A percentile compares a stretch with the other conserved stretches of the same genome.
These are phyloP conservation scores for Sapayoa aenigma DNA, from an alignment of 2,113 vertebrate genomes.

Conservation along the genomic window DNA sequence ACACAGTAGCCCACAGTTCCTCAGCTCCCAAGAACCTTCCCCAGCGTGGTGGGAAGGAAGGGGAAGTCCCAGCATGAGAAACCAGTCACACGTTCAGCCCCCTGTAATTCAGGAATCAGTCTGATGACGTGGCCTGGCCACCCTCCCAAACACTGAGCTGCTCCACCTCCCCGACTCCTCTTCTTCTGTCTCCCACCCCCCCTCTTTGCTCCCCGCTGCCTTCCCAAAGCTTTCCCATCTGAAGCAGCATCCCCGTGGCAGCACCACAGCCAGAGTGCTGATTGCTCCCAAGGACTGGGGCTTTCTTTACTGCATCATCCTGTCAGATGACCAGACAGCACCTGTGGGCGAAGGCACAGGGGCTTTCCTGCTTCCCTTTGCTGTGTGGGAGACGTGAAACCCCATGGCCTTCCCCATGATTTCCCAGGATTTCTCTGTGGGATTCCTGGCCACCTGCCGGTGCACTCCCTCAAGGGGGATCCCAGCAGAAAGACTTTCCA, in stretches of 20 bases:
- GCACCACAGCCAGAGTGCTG: not conserved
- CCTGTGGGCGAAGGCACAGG: fast-evolving
- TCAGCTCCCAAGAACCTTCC: not conserved
- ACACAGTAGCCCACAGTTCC: fast-evolving
- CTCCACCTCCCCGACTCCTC: not conserved
- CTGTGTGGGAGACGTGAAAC: fast-evolving
- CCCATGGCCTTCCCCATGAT: not conserved
- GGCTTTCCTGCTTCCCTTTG: not conserved
- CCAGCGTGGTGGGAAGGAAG: fast-evolving
- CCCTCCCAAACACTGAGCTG: fast-evolving
- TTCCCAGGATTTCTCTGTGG: not conserved
- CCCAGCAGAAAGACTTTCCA: not conserved
- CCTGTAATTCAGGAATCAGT: not conserved
- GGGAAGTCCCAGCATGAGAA: not conserved
- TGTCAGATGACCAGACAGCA: not conserved
- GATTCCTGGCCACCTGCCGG: fast-evolving
- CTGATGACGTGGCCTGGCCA: not conserved
- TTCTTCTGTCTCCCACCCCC: fast-evolving
- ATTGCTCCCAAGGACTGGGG: fast-evolving
- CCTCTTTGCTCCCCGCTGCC: not conserved
- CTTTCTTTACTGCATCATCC: not conserved
- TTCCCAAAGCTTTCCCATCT: not conserved
- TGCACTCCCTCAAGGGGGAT: not conserved
- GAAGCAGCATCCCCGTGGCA: not conserved
- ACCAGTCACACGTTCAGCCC: not conserved